phyloP scores from a whole-genome alignment of 2,113 vertebrate genomes.

The Galemys pyrenaicus region DNA sequence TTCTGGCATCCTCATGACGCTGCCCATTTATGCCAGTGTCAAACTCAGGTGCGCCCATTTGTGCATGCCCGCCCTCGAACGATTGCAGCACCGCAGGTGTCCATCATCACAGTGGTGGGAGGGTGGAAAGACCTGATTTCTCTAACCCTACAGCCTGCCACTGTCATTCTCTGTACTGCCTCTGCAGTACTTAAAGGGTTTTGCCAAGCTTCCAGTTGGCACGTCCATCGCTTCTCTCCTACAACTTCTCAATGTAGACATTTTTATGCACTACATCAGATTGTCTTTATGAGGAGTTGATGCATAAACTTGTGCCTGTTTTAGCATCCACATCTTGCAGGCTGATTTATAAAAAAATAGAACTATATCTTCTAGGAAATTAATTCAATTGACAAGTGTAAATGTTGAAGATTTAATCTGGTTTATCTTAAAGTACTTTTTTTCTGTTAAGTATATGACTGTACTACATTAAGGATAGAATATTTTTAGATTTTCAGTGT shows the following conservation, averaged over 20 bases:
- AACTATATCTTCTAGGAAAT: not conserved
- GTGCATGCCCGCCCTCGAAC: too few relatives aligned
- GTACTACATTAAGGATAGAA: not conserved
- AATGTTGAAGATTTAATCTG: not conserved
- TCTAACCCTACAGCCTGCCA: too few relatives aligned
- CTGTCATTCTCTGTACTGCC: not conserved
- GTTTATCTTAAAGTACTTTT: conserved; percentile 21
- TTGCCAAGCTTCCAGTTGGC: not conserved
- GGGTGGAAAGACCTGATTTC: too few relatives aligned
- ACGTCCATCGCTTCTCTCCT: not conserved
- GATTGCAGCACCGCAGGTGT: too few relatives aligned
- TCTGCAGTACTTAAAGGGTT: not conserved
- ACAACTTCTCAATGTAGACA: not conserved
- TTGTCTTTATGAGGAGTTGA: not conserved
- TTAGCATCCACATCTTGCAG: not conserved
- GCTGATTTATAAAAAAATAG: not conserved
- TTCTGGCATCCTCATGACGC: too few relatives aligned
- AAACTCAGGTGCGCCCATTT: too few relatives aligned
- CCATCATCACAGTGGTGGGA: too few relatives aligned
- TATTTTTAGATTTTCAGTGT: not conserved
- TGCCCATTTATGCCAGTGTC: too few relatives aligned
- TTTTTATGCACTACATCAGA: not conserved
- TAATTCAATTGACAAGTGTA: not conserved
- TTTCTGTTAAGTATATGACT: not conserved
- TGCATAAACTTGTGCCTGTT: not conserved